Evolutionary conservation across 2,797 vertebrate species (phyloP), one percentile per base, ranked within the genome.

Genomic region (Amblyraja radiata): DNA sequence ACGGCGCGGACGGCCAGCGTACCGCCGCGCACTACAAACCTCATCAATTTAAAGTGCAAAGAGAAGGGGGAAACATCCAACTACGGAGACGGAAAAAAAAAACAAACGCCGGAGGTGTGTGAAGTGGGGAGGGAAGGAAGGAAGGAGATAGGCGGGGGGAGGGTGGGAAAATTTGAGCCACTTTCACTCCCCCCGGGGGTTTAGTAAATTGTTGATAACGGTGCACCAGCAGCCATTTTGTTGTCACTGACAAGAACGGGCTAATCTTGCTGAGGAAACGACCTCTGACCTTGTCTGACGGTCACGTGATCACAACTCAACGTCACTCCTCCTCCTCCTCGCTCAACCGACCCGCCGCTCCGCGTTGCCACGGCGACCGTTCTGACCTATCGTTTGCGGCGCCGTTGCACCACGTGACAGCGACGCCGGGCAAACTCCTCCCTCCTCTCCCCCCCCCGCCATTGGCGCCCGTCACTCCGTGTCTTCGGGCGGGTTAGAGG

Each of bases 211-310:
- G 95, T 95, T 94, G 94, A 94, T 95, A 95, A 96, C 95, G 95
- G 95, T 94, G 95, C 94, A 95, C 95, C 94, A 95, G 96, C 96
- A 97, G 97, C 97, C 97, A 97, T 97, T 97, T 97, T 97, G 97
- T 97, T 96, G 95, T 96, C 96, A 96, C 96, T 96, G 96, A 96
- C 96, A 96, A 96, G 95, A 95, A 81, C 81, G 46, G 93, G 88
- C 36, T 92, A 54, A 92, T 92, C 94, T 93, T 25, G 91, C 92
- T 18, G 90, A 79, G 46, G 86, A 93, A 94, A 94, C 94, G 94
- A 94, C 90, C 93, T 95, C 93, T 94, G 95, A 94, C 95, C 95
- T 95, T 96, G 96, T 96, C 95, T 81, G 90, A 68, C 68, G 28
- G 71, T 46, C 90, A 91, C 16, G 90, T 91, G 90, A 91, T 91